A percentile compares a stretch with the other conserved stretches of the same genome.
Evolutionary conservation across 2,888 invertebrate genomes (phyloP).

Genomic region (Mamestra brassicae): DNA sequence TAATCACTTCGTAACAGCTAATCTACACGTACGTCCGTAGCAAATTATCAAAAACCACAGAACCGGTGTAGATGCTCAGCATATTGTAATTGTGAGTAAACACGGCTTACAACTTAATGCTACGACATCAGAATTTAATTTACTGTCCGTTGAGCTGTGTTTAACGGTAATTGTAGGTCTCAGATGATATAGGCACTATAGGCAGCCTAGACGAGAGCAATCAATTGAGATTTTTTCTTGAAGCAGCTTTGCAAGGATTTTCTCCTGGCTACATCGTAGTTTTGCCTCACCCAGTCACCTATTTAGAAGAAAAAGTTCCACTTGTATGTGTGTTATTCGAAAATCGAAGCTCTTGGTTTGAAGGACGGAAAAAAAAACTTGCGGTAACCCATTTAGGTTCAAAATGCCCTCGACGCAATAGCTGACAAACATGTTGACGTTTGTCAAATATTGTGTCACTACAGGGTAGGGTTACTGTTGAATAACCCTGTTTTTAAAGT

Average conservation of each 20-base stretch:
- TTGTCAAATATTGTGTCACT: not conserved
- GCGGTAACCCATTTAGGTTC: not conserved
- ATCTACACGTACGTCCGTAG: constrained; percentile 52
- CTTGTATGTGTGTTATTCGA: not conserved
- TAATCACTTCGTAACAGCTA: constrained; percentile 40
- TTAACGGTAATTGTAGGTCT: constrained; percentile 78
- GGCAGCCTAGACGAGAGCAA: constrained; percentile 45
- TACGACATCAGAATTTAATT: constrained; percentile 84
- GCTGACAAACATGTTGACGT: constrained; percentile 17
- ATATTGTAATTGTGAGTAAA: constrained; percentile 68
- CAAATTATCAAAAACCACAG: constrained; percentile 72
- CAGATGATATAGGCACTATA: constrained; percentile 18
- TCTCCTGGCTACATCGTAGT: not conserved
- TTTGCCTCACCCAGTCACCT: not conserved
- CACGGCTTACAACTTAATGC: constrained; percentile 80
- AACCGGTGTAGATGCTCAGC: constrained; percentile 58
- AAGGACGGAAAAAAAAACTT: not conserved
- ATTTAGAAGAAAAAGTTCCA: not conserved
- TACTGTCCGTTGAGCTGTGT: constrained; percentile 77
- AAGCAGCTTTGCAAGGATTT: not conserved
- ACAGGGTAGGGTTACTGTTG: too few species aligned
- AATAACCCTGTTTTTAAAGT: constrained; percentile 63
- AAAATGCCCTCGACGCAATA: not conserved
- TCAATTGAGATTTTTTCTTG: constrained; percentile 24
- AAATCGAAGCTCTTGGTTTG: not conserved